Evolutionary conservation across 2,113 vertebrate species (phyloP).

Genomic region (Cyprinodon brontotheroides): DNA sequence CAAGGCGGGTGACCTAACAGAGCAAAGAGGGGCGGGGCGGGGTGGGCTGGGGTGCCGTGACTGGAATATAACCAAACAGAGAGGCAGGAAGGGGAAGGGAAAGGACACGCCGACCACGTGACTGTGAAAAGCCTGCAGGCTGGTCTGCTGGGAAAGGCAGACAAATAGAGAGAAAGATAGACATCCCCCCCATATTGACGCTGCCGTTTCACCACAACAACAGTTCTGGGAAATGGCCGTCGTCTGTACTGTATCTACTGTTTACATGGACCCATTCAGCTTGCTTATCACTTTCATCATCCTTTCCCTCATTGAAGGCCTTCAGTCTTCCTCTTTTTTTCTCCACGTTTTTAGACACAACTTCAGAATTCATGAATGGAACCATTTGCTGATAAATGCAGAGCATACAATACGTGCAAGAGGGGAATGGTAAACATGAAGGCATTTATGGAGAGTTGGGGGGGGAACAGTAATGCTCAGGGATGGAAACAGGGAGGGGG

Average conservation of each 20-base stretch:
- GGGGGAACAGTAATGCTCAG: slow-evolving; percentile 15
- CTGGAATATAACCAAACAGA: slow-evolving; percentile 72
- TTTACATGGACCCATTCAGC: slow-evolving; percentile 71
- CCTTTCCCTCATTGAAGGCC: slow-evolving; percentile 33
- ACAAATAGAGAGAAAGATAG: slow-evolving; percentile 43
- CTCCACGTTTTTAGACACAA: neutral
- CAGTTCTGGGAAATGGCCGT: slow-evolving; percentile 80
- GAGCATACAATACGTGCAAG: slow-evolving; percentile 12
- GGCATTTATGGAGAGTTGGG: neutral
- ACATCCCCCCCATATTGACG: slow-evolving; percentile 71
- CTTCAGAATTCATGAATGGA: slow-evolving; percentile 50
- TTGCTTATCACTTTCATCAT: slow-evolving; percentile 69
- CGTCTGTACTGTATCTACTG: slow-evolving; percentile 67
- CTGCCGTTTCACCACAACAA: slow-evolving; percentile 75
- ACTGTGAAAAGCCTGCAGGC: slow-evolving; percentile 75
- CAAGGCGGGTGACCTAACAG: slow-evolving; percentile 81
- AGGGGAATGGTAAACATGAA: slow-evolving; percentile 30
- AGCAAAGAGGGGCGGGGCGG: slow-evolving; percentile 64
- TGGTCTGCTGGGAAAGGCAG: slow-evolving; percentile 72
- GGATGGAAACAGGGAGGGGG: slow-evolving; percentile 27
- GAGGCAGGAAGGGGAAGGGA: slow-evolving; percentile 26
- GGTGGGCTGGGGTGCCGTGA: slow-evolving; percentile 57
- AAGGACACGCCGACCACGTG: slow-evolving; percentile 70
- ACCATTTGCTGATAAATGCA: slow-evolving; percentile 11
- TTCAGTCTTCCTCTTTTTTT: slow-evolving; percentile 17